phyloP scores from a whole-genome alignment of 1,140 invertebrate species.

The Tetramorium parvispinum region DNA sequence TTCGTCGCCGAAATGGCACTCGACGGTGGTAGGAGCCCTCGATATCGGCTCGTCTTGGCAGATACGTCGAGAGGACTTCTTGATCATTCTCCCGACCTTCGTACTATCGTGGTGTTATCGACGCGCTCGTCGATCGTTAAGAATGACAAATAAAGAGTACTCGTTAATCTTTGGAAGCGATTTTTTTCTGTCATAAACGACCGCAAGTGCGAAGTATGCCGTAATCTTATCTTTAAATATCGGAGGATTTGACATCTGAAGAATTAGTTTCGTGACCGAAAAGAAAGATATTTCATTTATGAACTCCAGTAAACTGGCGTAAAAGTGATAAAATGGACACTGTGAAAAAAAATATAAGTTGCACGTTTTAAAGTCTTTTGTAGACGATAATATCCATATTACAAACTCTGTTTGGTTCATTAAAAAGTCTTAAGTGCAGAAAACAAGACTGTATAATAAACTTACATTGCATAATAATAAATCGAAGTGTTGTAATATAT shows the following conservation, averaged over 20 bases:
- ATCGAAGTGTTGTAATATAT: not conserved
- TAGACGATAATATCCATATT: too few species aligned
- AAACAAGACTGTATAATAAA: not conserved
- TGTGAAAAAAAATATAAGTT: not conserved
- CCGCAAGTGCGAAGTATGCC: not conserved
- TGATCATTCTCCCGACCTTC: not conserved
- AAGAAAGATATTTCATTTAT: not conserved
- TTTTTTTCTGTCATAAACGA: not conserved
- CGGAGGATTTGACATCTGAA: not conserved
- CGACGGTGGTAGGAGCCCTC: not conserved
- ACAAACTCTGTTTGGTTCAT: not conserved
- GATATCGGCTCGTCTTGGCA: conserved; percentile 25
- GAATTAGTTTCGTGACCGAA: not conserved
- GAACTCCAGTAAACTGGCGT: not conserved
- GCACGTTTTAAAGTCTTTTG: too few species aligned
- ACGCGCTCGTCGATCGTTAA: not conserved
- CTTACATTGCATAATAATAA: not conserved
- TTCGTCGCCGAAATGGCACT: conserved; percentile 1
- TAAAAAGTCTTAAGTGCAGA: not conserved
- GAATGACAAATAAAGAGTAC: not conserved
- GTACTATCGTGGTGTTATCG: not conserved
- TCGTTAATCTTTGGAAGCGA: not conserved
- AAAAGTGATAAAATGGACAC: not conserved
- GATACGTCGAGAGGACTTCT: not conserved
- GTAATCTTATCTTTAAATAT: not conserved